Evolutionary conservation across 1,140 invertebrate genomes (phyloP), one percentile per base, ranked within the genome.

Genomic region (Theocolax elegans): DNA sequence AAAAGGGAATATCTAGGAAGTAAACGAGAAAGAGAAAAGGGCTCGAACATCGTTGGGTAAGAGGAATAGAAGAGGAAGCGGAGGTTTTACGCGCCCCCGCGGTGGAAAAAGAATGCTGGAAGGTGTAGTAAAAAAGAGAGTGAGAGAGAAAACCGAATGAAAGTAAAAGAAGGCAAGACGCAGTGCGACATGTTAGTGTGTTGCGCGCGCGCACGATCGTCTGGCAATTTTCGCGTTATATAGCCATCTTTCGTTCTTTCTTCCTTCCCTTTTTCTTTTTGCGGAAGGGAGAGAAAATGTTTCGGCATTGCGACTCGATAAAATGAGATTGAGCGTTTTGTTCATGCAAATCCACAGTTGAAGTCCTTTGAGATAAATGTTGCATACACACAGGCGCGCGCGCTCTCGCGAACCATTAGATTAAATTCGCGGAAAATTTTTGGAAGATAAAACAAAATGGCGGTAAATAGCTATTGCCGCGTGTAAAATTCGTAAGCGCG

Each of bases 171-270:
- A 3, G 25, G 10, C 35, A 35, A 59, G 53, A 23, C 46, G 56
- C 66, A 62, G n/a, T 53, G 51, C 58, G 67, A 44, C 48, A 60
- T 29, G 54, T 60, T 49, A 48, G 40, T 67, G 58, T 58, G 56
- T 80, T 19, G 49, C 53, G 21, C 23, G 25, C 0, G 12, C 35
- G 77, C 72, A 44, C 15, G 42, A 59, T 38, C 66, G 70, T 69
- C 54, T 75, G 67, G 77, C 76, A 80, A 79, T 80, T 78, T 74
- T 59, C 49, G 62, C 71, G 72, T 31, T 66, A 29, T 35, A 56
- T 25, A 67, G 59, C 48, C 73, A 64, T 73, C 73, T 60, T 60
- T 53, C n/a, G n/a, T n/a, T n/a, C 29, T 56, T 21, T 21, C 17
- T 17, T n/a, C n/a, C 25, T 46, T 64, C 25, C 62, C 51, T n/a